Evolutionary conservation across 2,113 vertebrate genomes (phyloP).

Genomic region (Nibea coibor): DNA sequence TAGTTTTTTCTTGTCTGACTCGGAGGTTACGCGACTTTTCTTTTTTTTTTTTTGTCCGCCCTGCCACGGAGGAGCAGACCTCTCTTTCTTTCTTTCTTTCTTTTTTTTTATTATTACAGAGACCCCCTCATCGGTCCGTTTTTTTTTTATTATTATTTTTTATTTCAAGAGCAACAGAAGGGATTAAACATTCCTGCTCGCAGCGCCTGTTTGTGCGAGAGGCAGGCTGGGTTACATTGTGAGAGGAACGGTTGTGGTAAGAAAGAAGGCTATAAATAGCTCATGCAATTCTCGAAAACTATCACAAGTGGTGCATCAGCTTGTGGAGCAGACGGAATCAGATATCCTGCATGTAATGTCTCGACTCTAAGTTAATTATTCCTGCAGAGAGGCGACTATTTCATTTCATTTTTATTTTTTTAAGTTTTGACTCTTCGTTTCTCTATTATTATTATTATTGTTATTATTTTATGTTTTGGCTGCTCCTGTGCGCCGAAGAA

Average conservation of each 20-base stretch:
- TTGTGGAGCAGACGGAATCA: conserved; percentile 74
- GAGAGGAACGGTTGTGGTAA: conserved; percentile 80
- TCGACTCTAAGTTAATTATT: conserved; percentile 50
- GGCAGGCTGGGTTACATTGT: conserved; percentile 73
- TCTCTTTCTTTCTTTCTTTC: not conserved
- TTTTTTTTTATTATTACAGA: not conserved
- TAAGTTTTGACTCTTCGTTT: conserved; percentile 63
- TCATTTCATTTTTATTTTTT: too few relatives aligned
- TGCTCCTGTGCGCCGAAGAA: conserved; percentile 38
- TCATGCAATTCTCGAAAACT: conserved; percentile 83
- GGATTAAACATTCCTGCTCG: conserved; percentile 79
- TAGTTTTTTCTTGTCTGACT: conserved; percentile 66
- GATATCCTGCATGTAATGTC: conserved; percentile 64
- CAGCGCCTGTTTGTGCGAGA: conserved; percentile 65
- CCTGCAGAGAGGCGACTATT: conserved; percentile 4
- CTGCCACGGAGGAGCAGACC: conserved; percentile 61
- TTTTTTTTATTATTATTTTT: too few relatives aligned
- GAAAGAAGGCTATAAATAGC: conserved; percentile 86
- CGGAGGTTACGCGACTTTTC: conserved; percentile 51
- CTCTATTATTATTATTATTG: not conserved
- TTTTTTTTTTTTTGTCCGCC: conserved; percentile 48
- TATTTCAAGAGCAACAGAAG: conserved; percentile 75
- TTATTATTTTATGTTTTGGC: not conserved
- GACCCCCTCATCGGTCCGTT: conserved; percentile 54
- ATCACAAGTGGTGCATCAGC: conserved; percentile 83